Base-by-base conservation (phyloP, 2,113 vertebrate species). In the Tyto alba region DNA sequence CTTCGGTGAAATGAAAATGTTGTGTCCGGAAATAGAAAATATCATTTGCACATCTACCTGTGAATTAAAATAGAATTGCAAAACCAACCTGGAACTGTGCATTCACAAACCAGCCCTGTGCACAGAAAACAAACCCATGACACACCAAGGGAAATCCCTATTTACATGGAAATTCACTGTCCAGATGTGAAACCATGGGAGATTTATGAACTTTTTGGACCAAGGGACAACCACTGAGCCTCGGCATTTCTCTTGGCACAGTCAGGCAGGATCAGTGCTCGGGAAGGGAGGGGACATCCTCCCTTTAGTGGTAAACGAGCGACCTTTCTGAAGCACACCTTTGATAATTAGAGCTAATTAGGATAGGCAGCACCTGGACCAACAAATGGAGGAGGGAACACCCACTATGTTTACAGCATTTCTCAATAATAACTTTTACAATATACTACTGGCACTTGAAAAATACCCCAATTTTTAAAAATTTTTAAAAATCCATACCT, bases 101-200 rank as follows among this genome's bases (percentile, higher is more conserved):
- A 40, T 15, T 41, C 68, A 27, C 43, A 26, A 45, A 43, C 3
- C 26, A 71, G 48, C 41, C 20, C n/a, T 8, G 8, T 5, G 59
- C 68, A 13, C 29, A 27, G 30, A 25, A 41, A 36, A 23, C 1
- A 1, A 1, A 15, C 18, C 15, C 3, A 0, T 0, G 6, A 18
- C 43, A 32, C 2, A 26, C 18, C 19, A 11, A 7, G 19, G 40
- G 23, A 16, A 27, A 41, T 16, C 50, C 34, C 25, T 34, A 4
- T 48, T 40, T 60, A 30, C 19, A 9, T 0, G 27, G 38, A 66
- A 43, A 77, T 77, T 29, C 1, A 4, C 19, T 55, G 56, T 45
- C 60, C 55, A 38, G 32, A 18, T 21, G n/a, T 10, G 27, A 41
- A 41, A 30, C 13, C 23, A 38, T 3, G 0, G 0, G 34, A 13